Base-by-base conservation (phyloP, 2,888 invertebrate species). In the Oligia fasciuncula region DNA sequence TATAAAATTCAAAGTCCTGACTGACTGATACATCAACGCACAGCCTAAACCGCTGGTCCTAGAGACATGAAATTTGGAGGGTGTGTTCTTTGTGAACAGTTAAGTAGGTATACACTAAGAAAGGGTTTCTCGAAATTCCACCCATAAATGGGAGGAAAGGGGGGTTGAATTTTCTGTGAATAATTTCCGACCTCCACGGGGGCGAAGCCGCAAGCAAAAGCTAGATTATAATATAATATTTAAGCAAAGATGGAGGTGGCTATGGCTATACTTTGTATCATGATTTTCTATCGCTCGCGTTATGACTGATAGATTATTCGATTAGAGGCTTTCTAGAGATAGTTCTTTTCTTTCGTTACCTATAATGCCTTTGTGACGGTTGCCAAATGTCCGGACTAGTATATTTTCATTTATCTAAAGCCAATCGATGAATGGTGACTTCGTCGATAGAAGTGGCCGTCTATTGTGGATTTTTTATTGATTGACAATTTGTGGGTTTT, bases 321-420 rank as follows among this genome's bases (percentile, higher is more conserved):
- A 86, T 73, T 65, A 71, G 40, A 40, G 5, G 46, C 51, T 51
- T 73, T 66, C 14, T 40, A 17, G 66, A 67, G 49, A 70, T 62
- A 54, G 46, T 54, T 29, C 23, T 82, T 23, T 72, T 62, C 6
- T 46, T 11, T 62, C 23, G 1, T 13, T 72, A 65, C 19, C 46
- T 23, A 46, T 51, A 35, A 40, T 60, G 51, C 23, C 14, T 60
- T 19, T 75, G 49, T n/a, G 43, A 11, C 29, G 46, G 54, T 76
- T 79, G 71, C 70, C 79, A 86, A 85, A 79, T 49, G 46, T 73
- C 35, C 29, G 2, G 13, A 51, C 13, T 13, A 4, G 14, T 81
- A 46, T 49, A 19, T 23, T 66, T 63, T 60, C 29, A 63, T 65
- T 71, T 72, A 57, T 63, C 17, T 3, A 14, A 17, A 63, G 2